These are phyloP conservation scores for Dyspetes luteomarginatus DNA, from an alignment of 2,888 invertebrate genomes.

Conservation along the genomic window DNA sequence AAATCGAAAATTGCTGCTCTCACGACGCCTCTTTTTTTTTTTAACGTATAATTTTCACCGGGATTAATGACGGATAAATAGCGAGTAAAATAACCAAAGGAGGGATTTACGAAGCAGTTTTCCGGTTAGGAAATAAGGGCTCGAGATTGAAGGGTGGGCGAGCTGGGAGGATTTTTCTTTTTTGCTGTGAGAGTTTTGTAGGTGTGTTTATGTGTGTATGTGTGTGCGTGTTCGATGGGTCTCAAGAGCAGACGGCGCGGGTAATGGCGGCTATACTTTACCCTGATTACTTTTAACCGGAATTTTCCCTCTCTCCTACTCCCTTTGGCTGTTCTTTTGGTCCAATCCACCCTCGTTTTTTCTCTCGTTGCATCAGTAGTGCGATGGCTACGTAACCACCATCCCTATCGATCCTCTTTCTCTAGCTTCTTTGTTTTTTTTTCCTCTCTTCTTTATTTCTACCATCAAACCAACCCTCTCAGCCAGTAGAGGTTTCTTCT, in stretches of 20 bases:
- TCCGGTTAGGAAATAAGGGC: conserved; percentile 56
- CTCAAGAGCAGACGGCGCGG: conserved; percentile 72
- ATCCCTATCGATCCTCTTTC: conserved; percentile 56
- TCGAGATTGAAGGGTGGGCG: conserved; percentile 34
- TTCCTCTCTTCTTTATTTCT: conserved; percentile 52
- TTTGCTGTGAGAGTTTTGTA: conserved; percentile 31
- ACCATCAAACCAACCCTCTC: conserved; percentile 59
- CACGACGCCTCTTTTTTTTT: neutral
- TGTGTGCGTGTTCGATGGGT: conserved; percentile 57
- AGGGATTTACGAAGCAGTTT: conserved; percentile 56
- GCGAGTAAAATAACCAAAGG: conserved; percentile 20
- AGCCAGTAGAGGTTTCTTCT: conserved; percentile 34
- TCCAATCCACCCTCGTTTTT: conserved; percentile 32
- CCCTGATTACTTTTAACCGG: conserved; percentile 77
- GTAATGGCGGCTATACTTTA: conserved; percentile 77
- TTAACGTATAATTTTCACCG: neutral
- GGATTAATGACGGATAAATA: conserved; percentile 44
- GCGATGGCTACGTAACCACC: conserved; percentile 42
- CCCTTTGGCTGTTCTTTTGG: conserved; percentile 21
- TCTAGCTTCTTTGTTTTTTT: conserved; percentile 47
- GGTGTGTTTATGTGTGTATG: conserved; percentile 28
- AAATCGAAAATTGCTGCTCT: neutral
- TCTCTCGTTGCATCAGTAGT: conserved; percentile 44
- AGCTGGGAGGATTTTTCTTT: conserved; percentile 43
- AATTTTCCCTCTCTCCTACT: conserved; percentile 57